phyloP scores from a whole-genome alignment of 2,113 vertebrate species.

The Otis tarda region DNA sequence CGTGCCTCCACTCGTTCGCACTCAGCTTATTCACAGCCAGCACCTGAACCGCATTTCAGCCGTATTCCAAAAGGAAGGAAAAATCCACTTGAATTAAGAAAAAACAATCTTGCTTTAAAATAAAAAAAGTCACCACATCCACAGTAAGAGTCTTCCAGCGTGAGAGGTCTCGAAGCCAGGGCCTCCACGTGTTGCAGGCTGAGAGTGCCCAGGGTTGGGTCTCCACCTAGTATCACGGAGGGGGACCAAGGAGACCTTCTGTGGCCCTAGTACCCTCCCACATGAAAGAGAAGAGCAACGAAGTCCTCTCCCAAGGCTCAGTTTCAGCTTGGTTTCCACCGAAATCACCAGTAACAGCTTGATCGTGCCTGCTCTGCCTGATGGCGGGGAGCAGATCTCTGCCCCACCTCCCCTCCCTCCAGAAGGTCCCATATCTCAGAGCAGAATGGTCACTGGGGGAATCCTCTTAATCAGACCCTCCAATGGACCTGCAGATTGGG shows the following conservation, averaged over 20 bases:
- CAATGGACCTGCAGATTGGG: neutral
- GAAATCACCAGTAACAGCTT: neutral
- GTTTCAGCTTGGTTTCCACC: neutral
- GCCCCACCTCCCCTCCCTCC: neutral
- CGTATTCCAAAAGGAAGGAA: neutral
- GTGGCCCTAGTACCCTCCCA: neutral
- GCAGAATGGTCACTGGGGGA: too few relatives aligned
- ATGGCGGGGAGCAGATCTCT: neutral
- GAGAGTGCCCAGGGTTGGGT: neutral
- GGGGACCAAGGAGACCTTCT: neutral
- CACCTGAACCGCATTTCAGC: neutral
- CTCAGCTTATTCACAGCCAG: neutral
- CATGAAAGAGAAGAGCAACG: accelerated
- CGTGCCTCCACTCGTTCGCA: accelerated
- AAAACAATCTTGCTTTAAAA: neutral
- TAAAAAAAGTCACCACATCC: neutral
- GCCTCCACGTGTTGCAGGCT: accelerated
- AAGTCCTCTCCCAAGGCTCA: neutral
- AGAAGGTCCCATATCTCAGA: neutral
- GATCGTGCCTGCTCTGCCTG: neutral
- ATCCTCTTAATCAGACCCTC: neutral
- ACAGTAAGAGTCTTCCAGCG: accelerated
- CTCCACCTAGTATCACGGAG: too few relatives aligned
- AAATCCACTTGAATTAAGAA: neutral
- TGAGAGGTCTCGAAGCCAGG: accelerated